These are phyloP conservation scores for Dicranocentrus wangi DNA, from an alignment of 2,888 invertebrate genomes.

Conservation along the genomic window DNA sequence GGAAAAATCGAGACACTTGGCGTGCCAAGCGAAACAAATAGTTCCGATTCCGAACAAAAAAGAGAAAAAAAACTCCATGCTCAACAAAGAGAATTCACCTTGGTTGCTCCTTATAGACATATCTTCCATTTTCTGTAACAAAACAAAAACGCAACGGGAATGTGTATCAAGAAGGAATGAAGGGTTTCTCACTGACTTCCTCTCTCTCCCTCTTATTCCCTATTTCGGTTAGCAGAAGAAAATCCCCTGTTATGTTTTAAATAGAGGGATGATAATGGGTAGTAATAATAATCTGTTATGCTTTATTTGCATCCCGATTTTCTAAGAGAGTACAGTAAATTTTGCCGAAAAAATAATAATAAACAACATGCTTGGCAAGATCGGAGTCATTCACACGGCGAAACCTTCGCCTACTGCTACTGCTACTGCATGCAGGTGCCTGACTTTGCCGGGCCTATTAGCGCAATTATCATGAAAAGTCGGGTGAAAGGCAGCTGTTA, in stretches of 20 bases:
- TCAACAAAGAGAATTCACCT: not conserved
- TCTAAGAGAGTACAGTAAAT: too few species aligned
- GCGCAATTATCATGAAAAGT: constrained; percentile 9
- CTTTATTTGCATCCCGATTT: constrained; percentile 16
- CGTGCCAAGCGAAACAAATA: constrained; percentile 37
- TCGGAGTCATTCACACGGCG: too few species aligned
- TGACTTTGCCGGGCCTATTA: not conserved
- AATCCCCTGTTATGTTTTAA: constrained; percentile 1
- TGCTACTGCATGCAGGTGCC: constrained; percentile 16
- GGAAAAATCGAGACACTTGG: constrained; percentile 37
- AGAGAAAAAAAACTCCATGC: too few species aligned
- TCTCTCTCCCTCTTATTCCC: not conserved
- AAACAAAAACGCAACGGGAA: constrained; percentile 35
- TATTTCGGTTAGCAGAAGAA: not conserved
- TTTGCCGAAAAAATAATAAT: not conserved
- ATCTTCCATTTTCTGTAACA: constrained; percentile 34
- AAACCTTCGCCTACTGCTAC: not conserved
- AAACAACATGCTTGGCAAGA: not conserved
- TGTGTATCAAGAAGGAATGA: not conserved
- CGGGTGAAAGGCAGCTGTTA: constrained; percentile 15
- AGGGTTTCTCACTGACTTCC: constrained; percentile 15
- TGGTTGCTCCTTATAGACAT: not conserved
- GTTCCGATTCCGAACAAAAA: constrained; percentile 7
- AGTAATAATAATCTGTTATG: constrained; percentile 28
- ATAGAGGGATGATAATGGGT: not conserved